These are phyloP conservation scores for Elephas maximus DNA, from an alignment of 2,113 vertebrate genomes.

Conservation along the genomic window DNA sequence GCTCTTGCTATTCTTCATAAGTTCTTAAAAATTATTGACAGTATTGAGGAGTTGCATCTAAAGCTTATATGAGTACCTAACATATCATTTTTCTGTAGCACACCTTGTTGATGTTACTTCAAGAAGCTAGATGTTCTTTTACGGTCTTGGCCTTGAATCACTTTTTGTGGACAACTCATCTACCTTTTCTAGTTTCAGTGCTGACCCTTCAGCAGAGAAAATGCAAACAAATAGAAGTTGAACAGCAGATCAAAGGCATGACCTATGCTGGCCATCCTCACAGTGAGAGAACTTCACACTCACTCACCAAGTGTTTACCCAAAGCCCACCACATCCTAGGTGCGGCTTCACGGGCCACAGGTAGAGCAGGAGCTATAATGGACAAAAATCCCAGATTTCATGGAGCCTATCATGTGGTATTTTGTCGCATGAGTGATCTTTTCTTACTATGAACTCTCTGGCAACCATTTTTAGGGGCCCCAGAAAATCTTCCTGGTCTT, in stretches of 20 bases:
- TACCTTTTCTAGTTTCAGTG: not conserved
- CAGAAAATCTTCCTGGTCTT: not conserved
- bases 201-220: slow-evolving; percentile 27
- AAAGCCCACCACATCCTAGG: not conserved
- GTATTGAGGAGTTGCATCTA: not conserved
- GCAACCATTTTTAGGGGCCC: not conserved
- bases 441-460: not conserved
- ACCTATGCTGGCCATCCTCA: not conserved
- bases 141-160: not conserved
- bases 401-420: not conserved
- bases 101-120: not conserved
- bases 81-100: not conserved
- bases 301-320: not conserved
- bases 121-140: not conserved
- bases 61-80: not conserved
- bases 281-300: not conserved
- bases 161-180: not conserved
- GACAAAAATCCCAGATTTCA: not conserved
- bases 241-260: not conserved
- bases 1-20: not conserved
- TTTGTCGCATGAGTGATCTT: not conserved
- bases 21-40: not conserved
- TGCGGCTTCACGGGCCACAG: not conserved
- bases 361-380: not conserved
- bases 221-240: not conserved